Conservation (phyloP, 2,113 vertebrate species). For the Macroglossus sobrinus region DNA sequence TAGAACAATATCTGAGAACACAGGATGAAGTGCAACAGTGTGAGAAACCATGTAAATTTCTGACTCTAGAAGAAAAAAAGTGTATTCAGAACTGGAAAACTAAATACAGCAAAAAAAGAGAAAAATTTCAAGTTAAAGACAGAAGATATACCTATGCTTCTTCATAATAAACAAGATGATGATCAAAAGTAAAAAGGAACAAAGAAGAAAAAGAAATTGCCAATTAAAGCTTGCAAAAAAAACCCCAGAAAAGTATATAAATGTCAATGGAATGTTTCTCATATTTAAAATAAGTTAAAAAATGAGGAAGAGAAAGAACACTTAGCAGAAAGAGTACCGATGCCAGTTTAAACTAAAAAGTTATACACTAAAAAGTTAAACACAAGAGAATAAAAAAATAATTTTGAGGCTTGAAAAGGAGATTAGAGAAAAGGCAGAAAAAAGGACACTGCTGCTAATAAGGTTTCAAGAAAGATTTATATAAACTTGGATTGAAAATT, state of each 20-base stretch:
- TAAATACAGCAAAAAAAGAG: slow-evolving; percentile 78
- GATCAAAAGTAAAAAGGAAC: slow-evolving; percentile 77
- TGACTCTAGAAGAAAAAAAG: slow-evolving; percentile 85
- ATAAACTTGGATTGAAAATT: slow-evolving; percentile 81
- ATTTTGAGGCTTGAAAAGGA: slow-evolving; percentile 73
- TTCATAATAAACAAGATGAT: slow-evolving; percentile 58
- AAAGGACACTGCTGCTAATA: slow-evolving; percentile 74
- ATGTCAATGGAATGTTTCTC: slow-evolving; percentile 77
- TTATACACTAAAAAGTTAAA: slow-evolving; percentile 79
- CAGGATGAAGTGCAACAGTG: slow-evolving; percentile 84
- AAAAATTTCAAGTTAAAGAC: slow-evolving; percentile 74
- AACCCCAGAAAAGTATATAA: slow-evolving; percentile 72
- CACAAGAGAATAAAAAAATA: slow-evolving; percentile 79
- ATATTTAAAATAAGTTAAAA: slow-evolving; percentile 51
- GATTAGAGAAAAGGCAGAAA: slow-evolving; percentile 70
- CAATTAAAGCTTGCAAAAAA: slow-evolving; percentile 81
- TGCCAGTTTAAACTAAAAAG: slow-evolving; percentile 80
- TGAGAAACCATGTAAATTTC: slow-evolving; percentile 86
- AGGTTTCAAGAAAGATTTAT: slow-evolving; percentile 85
- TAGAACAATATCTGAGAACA: slow-evolving; percentile 83
- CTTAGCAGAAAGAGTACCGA: slow-evolving; percentile 77
- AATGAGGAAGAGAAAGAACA: slow-evolving; percentile 72
- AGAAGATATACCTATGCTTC: slow-evolving; percentile 63
- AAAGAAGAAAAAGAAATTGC: slow-evolving; percentile 74
- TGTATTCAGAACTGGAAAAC: slow-evolving; percentile 82